Evolutionary conservation across 2,113 vertebrate genomes (phyloP), one percentile per base, ranked within the genome.

Genomic region (Nicator chloris): DNA sequence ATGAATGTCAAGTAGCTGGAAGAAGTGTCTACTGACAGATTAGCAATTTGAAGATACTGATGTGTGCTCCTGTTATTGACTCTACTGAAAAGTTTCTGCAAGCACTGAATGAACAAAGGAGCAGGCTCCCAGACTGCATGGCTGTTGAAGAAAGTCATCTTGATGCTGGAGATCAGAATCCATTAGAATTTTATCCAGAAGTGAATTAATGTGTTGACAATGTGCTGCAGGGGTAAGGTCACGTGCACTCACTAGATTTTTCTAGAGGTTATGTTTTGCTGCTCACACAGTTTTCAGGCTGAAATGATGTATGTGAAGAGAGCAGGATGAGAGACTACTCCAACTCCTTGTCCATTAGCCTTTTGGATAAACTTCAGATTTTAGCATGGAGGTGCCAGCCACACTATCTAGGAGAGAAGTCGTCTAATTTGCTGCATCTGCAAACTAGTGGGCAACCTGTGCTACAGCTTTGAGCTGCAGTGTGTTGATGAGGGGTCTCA

Each of bases 381-480:
- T 76, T 76, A 21, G 21, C 17, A 28, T 28, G 40, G 15, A 7
- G 19, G 6, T 71, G 53, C 33, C n/a, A 51, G 27, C 14, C 12
- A 50, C 2, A 1, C 20, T 59, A 1, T 60, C 19, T 75, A 19
- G 27, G 57, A 86, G 68, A 39, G 31, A 54, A 50, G 18, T 19
- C 71, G 30, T 56, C 44, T 30, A 17, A 39, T 47, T 53, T 83
- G 21, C 21, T 83, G 54, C 24, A 21, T 33, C 13, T 76, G 13
- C 27, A 69, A 44, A 35, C 28, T 83, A 20, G 14, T 68, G 44
- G 15, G 49, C 11, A 76, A 30, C 6, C 18, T 63, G 19, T 49
- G 31, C 17, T 33, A 24, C 45, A 60, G 0, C 11, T 49, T 40
- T 14, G 33, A 24, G 7, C 2, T 56, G 18, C 8, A 5, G 21